Evolutionary conservation across 2,888 invertebrate species (phyloP).

Genomic region (Nebria salina): DNA sequence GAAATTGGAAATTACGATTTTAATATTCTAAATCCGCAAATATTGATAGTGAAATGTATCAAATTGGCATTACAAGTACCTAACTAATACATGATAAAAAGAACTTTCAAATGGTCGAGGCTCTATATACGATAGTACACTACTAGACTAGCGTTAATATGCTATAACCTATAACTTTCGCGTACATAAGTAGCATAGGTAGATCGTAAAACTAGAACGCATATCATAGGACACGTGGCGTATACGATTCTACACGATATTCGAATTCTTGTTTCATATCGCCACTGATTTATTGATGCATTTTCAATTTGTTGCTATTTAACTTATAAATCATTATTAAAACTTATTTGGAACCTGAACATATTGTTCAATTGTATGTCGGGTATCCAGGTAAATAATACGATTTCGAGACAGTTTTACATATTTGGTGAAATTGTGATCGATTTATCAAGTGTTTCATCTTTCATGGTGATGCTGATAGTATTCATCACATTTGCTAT

Average conservation of each 20-base stretch:
- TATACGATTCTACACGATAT: neutral
- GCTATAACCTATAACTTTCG: conserved; percentile 31
- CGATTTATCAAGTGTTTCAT: neutral
- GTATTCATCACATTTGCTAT: neutral
- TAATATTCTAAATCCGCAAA: conserved; percentile 46
- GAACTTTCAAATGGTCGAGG: conserved; percentile 40
- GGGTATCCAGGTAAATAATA: no score
- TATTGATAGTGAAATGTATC: conserved; percentile 43
- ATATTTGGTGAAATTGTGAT: neutral
- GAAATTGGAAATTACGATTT: conserved; percentile 45
- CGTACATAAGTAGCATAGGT: conserved; percentile 15
- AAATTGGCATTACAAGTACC: conserved; percentile 43
- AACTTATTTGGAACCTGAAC: no score
- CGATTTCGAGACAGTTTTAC: neutral
- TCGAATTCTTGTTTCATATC: no score
- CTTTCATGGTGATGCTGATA: neutral
- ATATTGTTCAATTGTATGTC: no score
- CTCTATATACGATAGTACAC: conserved; percentile 1
- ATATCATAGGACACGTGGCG: conserved; percentile 27
- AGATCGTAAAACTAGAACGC: conserved; percentile 27
- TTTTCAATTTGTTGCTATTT: no score
- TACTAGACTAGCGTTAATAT: conserved; percentile 14
- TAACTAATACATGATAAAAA: conserved; percentile 27
- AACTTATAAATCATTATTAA: no score
- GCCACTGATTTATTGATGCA: no score